Base-by-base conservation (phyloP, 2,797 vertebrate species). In the Typhlichthys subterraneus region DNA sequence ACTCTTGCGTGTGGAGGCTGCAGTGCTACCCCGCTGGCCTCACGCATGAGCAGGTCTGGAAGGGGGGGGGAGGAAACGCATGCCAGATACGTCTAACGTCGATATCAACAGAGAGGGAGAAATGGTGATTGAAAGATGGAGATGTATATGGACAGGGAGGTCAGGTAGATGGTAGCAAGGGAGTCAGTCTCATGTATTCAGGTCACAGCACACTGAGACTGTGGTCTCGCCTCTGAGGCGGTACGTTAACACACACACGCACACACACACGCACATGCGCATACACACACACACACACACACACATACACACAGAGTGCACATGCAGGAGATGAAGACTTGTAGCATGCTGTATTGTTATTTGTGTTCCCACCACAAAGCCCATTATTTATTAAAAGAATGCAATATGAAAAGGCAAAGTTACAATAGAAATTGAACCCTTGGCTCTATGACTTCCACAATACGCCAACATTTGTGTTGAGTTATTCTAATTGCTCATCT, bases 41-140 rank as follows among this genome's bases (percentile, higher is more conserved):
- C 85, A 85, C 85, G 84, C 91, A 85, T 89, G 89, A 91, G 86
- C 89, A 84, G 72, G 70, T 71, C 61, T 75, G 77, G 80, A 86
- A 85, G 85, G 81, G 82, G 77, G 79, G 67, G 79, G 9, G 70
- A 70, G 68, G 59, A 38, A 38, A 8, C 33, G 5, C 33, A 38
- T 4, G 23, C 23, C 23, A 29, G 23, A 38, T 6, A 38, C 5
- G 33, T 38, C 33, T 1, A 38, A 38, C 8, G 5, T 1, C 33
- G 33, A 38, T 38, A 38, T 38, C 33, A 9, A 6, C 33, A 38
- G 33, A 38, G 7, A 38, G 33, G 33, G 8, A 38, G 33, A 38
- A 38, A 38, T 38, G 7, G 33, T 9, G 33, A 38, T 9, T 7
- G 33, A 38, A 9, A 9, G 33, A 38, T 38, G 33, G 33, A 9